phyloP scores from a whole-genome alignment of 2,888 invertebrate species.

The Loripinus fragilis region DNA sequence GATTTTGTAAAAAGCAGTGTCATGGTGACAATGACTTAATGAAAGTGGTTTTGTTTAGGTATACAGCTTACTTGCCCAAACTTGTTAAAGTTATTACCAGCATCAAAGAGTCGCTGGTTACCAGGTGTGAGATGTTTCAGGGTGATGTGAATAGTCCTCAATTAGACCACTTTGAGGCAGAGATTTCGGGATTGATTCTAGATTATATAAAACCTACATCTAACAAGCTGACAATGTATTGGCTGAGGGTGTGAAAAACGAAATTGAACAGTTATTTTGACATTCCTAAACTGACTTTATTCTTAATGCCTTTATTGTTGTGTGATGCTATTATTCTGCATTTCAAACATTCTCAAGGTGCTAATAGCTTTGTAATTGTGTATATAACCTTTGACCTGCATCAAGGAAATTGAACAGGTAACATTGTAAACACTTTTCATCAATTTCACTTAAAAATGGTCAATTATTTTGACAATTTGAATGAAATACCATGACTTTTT shows the following conservation, averaged over 20 bases:
- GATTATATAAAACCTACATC: slow-evolving; percentile 17
- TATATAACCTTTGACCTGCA: too few species aligned
- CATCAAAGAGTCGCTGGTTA: slow-evolving; percentile 7
- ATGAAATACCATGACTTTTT: too few species aligned
- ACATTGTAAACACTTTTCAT: too few species aligned
- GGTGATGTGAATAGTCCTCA: not conserved
- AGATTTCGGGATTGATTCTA: slow-evolving; percentile 4
- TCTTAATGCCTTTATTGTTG: slow-evolving; percentile 18
- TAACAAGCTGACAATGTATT: not conserved
- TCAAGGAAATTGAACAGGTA: too few species aligned
- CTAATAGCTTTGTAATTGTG: slow-evolving; percentile 12
- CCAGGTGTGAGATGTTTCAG: slow-evolving; percentile 3
- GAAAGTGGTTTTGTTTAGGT: too few species aligned
- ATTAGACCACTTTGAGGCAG: slow-evolving; percentile 4
- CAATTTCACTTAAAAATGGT: too few species aligned
- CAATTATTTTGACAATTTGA: too few species aligned
- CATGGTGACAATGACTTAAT: too few species aligned
- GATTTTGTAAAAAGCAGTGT: too few species aligned
- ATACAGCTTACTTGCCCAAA: not conserved
- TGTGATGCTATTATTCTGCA: not conserved
- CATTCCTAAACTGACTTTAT: not conserved
- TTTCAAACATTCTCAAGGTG: slow-evolving; percentile 10
- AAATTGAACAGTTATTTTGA: slow-evolving; percentile 19
- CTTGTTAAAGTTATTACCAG: slow-evolving; percentile 13
- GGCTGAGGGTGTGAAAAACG: not conserved